These are phyloP conservation scores for Pogonomyrmex barbatus DNA, from an alignment of 1,140 invertebrate genomes.

Conservation along the genomic window DNA sequence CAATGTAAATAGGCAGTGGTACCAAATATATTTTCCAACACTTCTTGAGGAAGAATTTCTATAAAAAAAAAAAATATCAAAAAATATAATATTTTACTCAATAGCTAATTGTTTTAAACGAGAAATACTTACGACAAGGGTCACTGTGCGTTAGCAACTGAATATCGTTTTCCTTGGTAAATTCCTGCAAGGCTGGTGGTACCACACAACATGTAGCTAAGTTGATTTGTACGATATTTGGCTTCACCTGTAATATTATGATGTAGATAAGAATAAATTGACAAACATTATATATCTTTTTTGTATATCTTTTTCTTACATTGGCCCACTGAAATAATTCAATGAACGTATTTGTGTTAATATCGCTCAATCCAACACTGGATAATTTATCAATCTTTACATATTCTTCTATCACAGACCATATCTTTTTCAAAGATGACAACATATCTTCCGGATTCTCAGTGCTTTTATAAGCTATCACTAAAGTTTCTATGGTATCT, in stretches of 20 bases:
- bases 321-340: conserved; percentile 92
- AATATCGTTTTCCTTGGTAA: conserved; percentile 96
- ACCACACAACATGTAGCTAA: conserved; percentile 98
- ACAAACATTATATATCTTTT: conserved; percentile 4
- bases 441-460: conserved; percentile 86
- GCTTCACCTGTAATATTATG: conserved; percentile 89
- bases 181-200: conserved; percentile 94
- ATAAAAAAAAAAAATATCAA: conserved; percentile 74
- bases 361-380: conserved; percentile 94
- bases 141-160: conserved; percentile 98
- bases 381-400: conserved; percentile 89
- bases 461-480: conserved; percentile 89
- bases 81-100: conserved; percentile 8
- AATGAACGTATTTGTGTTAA: conserved; percentile 93
- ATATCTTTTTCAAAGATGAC: conserved; percentile 89
- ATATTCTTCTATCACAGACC: conserved; percentile 91
- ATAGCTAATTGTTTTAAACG: not conserved
- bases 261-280: not conserved
- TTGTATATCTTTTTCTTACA: conserved; percentile 82
- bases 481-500: conserved; percentile 90
- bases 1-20: conserved; percentile 87
- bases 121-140: conserved; percentile 90
- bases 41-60: conserved; percentile 88
- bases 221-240: conserved; percentile 97
- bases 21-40: conserved; percentile 86